A percentile compares a stretch with the other conserved stretches of the same genome.
Evolutionary conservation across 2,797 vertebrate species (phyloP).

Genomic region (Halcyon leucocephala): DNA sequence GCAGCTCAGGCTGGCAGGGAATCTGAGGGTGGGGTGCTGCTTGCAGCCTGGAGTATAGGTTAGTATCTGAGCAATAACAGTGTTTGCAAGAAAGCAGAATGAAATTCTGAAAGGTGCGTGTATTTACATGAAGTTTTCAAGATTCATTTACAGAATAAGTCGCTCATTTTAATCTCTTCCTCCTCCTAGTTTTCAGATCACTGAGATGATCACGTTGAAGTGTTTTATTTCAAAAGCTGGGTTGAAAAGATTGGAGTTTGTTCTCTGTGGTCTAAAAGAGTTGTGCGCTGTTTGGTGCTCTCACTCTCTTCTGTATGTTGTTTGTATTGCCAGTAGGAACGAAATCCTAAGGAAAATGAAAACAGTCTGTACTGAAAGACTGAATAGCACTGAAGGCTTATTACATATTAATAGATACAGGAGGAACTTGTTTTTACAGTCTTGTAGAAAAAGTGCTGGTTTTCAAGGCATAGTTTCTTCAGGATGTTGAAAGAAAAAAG

Average conservation of each 20-base stretch:
- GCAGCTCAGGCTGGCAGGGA: background rate
- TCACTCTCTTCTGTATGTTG: background rate
- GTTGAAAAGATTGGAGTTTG: background rate
- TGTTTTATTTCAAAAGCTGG: background rate
- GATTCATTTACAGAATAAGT: background rate
- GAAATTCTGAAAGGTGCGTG: background rate
- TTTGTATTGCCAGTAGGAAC: background rate
- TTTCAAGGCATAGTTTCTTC: background rate
- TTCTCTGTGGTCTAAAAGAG: background rate
- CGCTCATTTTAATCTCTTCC: background rate
- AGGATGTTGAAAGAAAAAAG: background rate
- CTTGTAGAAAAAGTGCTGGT: background rate
- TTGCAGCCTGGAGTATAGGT: background rate
- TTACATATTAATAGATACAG: background rate
- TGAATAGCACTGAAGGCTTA: background rate
- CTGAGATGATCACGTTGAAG: fast-evolving
- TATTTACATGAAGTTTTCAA: background rate
- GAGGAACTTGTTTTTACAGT: background rate
- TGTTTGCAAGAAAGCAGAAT: background rate
- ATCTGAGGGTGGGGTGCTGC: background rate
- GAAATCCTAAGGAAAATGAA: background rate
- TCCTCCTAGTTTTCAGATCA: background rate
- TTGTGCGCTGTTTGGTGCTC: background rate
- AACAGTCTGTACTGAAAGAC: background rate
- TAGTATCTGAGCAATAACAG: background rate